These are phyloP conservation scores for Ispidina picta DNA, from an alignment of 2,797 vertebrate genomes.

Conservation along the genomic window DNA sequence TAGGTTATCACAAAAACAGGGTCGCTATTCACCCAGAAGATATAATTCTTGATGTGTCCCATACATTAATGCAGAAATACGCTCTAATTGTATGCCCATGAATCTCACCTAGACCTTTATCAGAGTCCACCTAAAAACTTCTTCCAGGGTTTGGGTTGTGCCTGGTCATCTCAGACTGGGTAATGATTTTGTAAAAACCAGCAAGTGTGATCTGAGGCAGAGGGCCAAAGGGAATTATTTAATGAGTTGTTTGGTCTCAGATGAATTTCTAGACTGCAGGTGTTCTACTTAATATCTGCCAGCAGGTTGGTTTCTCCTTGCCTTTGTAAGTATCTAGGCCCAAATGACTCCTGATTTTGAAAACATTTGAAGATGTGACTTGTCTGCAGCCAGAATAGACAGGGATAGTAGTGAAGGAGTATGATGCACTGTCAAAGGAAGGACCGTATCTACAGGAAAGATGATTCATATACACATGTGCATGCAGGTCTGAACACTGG, in stretches of 20 bases:
- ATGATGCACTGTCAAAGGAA: background rate
- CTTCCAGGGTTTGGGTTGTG: background rate
- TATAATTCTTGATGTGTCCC: background rate
- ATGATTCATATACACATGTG: background rate
- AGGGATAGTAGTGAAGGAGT: background rate
- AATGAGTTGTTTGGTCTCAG: background rate
- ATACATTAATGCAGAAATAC: background rate
- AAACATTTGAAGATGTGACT: background rate
- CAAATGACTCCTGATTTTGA: background rate
- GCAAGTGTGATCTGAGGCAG: background rate
- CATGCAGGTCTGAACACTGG: background rate
- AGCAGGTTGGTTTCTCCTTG: background rate
- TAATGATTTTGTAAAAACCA: background rate
- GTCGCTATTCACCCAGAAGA: constrained; percentile 6
- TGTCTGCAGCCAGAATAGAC: background rate
- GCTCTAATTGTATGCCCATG: background rate
- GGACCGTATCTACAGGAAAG: background rate
- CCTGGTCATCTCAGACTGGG: background rate
- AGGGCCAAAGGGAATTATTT: background rate
- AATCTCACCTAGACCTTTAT: background rate
- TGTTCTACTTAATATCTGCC: background rate
- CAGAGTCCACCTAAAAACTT: background rate
- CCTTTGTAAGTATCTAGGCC: background rate
- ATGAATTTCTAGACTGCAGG: constrained; percentile 1
- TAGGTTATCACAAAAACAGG: background rate